Evolutionary conservation across 2,888 invertebrate species (phyloP).

Genomic region (Galeopsomyia nigrocyanea): DNA sequence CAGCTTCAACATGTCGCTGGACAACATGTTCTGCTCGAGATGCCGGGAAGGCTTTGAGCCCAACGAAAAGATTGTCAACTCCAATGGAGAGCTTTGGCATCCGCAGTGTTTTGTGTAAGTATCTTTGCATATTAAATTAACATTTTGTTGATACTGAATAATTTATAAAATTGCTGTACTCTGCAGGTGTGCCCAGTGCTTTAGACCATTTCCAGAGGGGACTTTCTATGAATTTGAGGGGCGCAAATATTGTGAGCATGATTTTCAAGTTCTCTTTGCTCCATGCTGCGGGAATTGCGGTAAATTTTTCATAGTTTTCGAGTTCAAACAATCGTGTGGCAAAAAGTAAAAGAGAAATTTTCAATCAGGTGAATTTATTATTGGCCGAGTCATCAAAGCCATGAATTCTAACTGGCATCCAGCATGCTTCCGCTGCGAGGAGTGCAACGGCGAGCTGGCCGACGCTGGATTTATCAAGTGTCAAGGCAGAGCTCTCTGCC

Average conservation of each 20-base stretch:
- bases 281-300: conserved; percentile 88
- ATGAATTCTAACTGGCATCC: conserved; percentile 99
- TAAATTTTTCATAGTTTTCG: conserved; percentile 56
- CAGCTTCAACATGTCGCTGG: conserved; percentile 79
- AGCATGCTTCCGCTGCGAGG: conserved; percentile 95
- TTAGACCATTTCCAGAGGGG: conserved; percentile 97
- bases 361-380: conserved; percentile 88
- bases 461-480: conserved; percentile 98
- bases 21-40: conserved; percentile 94
- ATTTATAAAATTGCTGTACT: conserved; percentile 38
- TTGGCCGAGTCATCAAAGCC: conserved; percentile 99
- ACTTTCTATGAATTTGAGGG: conserved; percentile 99
- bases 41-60: conserved; percentile 97
- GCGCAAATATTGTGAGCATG: conserved; percentile 98
- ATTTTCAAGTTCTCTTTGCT: conserved; percentile 97
- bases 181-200: conserved; percentile 96
- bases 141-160: conserved; percentile 1
- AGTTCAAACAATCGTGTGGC: not conserved
- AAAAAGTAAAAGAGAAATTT: conserved; percentile 23
- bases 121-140: conserved; percentile 19
- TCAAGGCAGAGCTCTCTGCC: conserved; percentile 88
- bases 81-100: conserved; percentile 98
- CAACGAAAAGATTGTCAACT: conserved; percentile 98
- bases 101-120: conserved; percentile 97
- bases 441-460: conserved; percentile 91